Percentiles rank a stretch among this genome's conserved stretches.
These are phyloP conservation scores for Eupithecia pulchellata DNA, from an alignment of 2,888 invertebrate genomes.

Conservation along the genomic window DNA sequence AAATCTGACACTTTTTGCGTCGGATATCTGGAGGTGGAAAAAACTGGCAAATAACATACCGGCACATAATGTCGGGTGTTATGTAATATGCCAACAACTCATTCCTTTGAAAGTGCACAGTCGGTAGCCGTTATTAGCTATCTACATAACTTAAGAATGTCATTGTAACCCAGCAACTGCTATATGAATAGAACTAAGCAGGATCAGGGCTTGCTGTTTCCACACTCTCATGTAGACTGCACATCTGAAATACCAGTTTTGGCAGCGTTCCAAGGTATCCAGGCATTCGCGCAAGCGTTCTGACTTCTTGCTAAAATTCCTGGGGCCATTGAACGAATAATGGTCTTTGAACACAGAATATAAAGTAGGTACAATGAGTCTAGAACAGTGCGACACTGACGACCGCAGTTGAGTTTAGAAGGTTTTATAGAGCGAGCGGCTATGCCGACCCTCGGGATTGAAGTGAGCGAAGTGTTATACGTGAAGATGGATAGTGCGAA, in stretches of 20 bases:
- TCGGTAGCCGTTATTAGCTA: no score
- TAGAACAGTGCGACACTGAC: background rate
- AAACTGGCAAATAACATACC: background rate
- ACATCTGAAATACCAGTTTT: background rate
- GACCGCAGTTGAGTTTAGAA: background rate
- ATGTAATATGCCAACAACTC: background rate
- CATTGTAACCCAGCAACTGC: background rate
- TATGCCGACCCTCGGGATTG: background rate
- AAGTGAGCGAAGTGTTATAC: background rate
- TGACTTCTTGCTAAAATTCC: background rate
- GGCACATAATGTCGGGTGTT: background rate
- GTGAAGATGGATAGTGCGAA: background rate
- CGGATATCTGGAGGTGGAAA: background rate
- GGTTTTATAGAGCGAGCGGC: background rate
- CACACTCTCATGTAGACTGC: background rate
- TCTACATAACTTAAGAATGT: background rate
- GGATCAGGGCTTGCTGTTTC: background rate
- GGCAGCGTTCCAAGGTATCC: background rate
- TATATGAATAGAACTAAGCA: background rate
- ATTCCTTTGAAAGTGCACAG: background rate
- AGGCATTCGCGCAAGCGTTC: conserved; percentile 13
- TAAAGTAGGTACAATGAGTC: background rate
- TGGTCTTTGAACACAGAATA: conserved; percentile 6
- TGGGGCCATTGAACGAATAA: conserved; percentile 4
- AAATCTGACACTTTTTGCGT: background rate